Conservation (phyloP, 2,888 invertebrate genomes). For the Frankliniella fusca region DNA sequence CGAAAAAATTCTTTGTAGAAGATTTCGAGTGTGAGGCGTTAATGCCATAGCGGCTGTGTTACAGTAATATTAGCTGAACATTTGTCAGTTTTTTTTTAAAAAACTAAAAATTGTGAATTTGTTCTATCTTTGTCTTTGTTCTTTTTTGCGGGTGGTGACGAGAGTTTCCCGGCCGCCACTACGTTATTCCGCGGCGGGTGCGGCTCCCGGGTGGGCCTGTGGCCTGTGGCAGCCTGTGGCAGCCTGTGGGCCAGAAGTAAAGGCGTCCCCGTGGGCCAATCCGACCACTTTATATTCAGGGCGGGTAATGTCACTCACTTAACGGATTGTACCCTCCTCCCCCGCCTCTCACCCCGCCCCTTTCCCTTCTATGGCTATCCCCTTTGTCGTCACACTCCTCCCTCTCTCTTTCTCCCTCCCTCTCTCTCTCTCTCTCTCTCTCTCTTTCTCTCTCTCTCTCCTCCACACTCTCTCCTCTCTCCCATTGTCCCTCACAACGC, state of each 20-base stretch:
- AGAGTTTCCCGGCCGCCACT: no score
- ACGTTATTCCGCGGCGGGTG: no score
- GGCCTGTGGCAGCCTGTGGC: no score
- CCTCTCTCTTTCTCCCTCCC: not conserved
- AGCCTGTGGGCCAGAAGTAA: not conserved
- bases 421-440: not conserved
- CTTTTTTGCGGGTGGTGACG: no score
- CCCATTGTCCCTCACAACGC: not conserved
- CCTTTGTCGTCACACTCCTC: not conserved
- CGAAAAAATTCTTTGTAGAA: no score
- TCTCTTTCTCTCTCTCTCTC: not conserved
- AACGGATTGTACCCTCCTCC: not conserved
- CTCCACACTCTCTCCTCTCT: not conserved
- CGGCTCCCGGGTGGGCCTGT: no score
- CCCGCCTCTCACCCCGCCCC: not conserved
- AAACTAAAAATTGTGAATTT: no score
- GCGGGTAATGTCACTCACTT: constrained; percentile 22
- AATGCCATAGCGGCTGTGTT: no score
- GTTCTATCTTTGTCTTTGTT: no score
- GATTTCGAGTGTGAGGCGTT: no score
- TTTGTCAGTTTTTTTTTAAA: no score
- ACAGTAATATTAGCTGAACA: no score
- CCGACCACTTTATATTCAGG: constrained; percentile 8
- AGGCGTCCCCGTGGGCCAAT: not conserved
- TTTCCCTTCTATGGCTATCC: not conserved